Conservation (phyloP, 2,797 vertebrate genomes). For the Pipistrellus pipistrellus region DNA sequence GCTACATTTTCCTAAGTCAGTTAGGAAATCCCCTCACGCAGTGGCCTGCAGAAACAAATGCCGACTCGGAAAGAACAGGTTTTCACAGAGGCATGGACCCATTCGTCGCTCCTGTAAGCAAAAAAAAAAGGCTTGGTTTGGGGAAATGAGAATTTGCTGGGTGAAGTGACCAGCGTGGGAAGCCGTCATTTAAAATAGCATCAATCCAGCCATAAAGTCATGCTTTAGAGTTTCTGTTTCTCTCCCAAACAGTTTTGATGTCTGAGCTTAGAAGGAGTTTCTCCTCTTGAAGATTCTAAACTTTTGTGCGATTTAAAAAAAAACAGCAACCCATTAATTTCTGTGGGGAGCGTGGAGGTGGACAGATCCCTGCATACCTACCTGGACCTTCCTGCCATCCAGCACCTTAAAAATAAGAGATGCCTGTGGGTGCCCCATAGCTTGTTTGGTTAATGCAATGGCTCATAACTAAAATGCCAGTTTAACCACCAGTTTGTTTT, state of each 20-base stretch:
- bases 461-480: conserved; percentile 84
- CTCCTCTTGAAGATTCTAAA: conserved; percentile 43
- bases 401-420: conserved; percentile 70
- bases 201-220: background rate
- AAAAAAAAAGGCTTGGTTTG: background rate
- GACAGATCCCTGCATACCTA: conserved; percentile 59
- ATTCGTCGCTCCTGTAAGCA: background rate
- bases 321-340: conserved; percentile 47
- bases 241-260: background rate
- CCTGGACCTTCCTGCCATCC: conserved; percentile 45
- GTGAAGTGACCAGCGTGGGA: background rate
- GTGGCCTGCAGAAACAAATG: conserved; percentile 43
- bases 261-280: conserved; percentile 28
- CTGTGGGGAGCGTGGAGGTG: conserved; percentile 43
- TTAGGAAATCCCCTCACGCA: conserved; percentile 71
- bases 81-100: background rate
- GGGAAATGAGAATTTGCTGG: background rate
- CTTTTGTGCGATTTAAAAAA: conserved; percentile 8
- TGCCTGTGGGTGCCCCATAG: conserved; percentile 79
- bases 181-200: conserved; percentile 48
- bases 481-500: conserved; percentile 87
- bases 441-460: conserved; percentile 81
- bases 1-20: conserved; percentile 71
- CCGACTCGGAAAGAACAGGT: background rate
- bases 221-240: conserved; percentile 7